Evolutionary conservation across 2,888 invertebrate genomes (phyloP).

Genomic region (Pristionchus entomophagus): DNA sequence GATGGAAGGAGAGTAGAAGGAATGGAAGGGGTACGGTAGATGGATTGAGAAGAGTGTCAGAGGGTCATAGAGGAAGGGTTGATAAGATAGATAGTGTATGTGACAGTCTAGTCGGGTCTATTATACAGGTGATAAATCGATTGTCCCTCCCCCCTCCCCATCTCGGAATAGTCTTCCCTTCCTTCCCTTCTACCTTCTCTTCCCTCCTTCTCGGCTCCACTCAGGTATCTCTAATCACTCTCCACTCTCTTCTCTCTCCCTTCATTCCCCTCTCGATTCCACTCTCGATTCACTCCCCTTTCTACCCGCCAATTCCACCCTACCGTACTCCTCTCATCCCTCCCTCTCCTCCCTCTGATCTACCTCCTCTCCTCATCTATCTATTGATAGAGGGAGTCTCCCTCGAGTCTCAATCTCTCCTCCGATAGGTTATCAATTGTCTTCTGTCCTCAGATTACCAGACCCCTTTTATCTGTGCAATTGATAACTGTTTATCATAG

Average conservation of each 20-base stretch:
- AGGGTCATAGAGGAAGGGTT: not conserved
- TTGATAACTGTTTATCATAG: slow-evolving; percentile 43
- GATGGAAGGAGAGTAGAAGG: not conserved
- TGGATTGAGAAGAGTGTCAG: not conserved
- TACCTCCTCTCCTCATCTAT: not conserved
- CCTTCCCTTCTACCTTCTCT: too few relatives aligned
- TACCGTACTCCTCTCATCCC: not conserved
- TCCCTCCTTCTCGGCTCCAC: slow-evolving; percentile 21
- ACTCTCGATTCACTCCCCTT: slow-evolving; percentile 8
- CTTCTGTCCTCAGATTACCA: slow-evolving; percentile 41
- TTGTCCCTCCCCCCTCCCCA: not conserved
- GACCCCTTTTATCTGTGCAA: slow-evolving; percentile 41
- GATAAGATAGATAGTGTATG: not conserved
- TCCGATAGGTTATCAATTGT: slow-evolving; percentile 42
- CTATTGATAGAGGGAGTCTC: slow-evolving; percentile 4
- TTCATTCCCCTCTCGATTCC: slow-evolving; percentile 24
- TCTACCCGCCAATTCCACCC: not conserved
- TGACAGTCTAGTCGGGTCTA: not conserved
- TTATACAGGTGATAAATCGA: too few relatives aligned
- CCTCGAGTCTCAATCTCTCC: slow-evolving; percentile 33
- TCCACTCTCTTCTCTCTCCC: slow-evolving; percentile 15
- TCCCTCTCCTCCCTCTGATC: not conserved
- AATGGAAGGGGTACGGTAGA: not conserved
- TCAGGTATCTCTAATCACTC: slow-evolving; percentile 24
- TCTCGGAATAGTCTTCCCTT: not conserved